Evolutionary conservation across 2,797 vertebrate genomes (phyloP), one percentile per base, ranked within the genome.

Genomic region (Sebastes minor): DNA sequence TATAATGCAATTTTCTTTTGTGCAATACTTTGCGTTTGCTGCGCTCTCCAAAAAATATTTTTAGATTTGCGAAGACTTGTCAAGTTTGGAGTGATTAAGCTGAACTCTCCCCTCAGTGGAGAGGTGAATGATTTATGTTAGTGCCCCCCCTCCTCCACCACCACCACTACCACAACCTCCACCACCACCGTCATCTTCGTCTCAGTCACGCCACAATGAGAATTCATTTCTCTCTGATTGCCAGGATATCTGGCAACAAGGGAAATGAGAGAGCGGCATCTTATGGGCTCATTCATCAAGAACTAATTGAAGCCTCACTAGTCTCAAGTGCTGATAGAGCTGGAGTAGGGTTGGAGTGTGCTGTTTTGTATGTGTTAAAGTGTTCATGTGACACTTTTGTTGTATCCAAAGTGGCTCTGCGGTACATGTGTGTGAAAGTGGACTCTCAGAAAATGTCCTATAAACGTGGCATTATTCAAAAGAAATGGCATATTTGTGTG

Each of bases 201-300:
- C 94, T 96, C 96, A 96, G 95, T 96, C 95, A 95, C 49, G 88
- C 95, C 96, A 96, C 96, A 96, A 97, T 97, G 97, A 97, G 95
- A 96, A 96, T 97, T 97, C 95, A 95, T 97, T 97, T 97, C 97
- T 96, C 96, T 97, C 96, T 96, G 96, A 94, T 96, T 96, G 96
- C 94, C 96, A 95, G 97, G 96, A 97, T 97, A 97, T 97, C 96
- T 96, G 90, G 96, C 96, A 95, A 96, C 96, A 96, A 95, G 96
- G 97, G 97, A 97, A 97, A 97, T 97, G 96, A 97, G 97, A 96
- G 96, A 96, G 96, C 96, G 95, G 95, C 95, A 96, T 97, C 97
- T 97, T 97, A 97, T 97, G 96, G 96, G 96, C 96, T 98, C 97
- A 97, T 98, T 99, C 97, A 98, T 98, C 97, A 99, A 97, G 97